phyloP scores from a whole-genome alignment of 2,797 vertebrate species.

The Sebastes variabilis region DNA sequence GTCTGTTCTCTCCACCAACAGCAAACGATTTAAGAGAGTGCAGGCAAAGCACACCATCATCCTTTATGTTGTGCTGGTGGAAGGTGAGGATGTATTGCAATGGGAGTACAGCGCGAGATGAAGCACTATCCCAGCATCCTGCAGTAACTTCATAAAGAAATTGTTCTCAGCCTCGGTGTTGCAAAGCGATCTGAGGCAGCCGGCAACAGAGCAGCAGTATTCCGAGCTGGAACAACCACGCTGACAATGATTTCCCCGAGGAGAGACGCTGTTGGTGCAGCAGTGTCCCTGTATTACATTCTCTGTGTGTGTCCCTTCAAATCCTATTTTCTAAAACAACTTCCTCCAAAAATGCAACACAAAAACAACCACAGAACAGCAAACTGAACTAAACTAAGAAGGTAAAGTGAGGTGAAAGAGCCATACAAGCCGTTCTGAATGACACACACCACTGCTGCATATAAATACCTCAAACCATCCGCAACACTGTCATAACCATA shows the following conservation, averaged over 20 bases:
- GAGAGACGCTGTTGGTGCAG: slow-evolving; percentile 22
- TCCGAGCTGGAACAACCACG: slow-evolving; percentile 41
- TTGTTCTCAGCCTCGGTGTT: slow-evolving; percentile 20
- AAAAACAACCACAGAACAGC: not conserved
- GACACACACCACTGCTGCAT: not conserved
- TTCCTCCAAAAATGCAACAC: slow-evolving; percentile 12
- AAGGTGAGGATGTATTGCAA: slow-evolving; percentile 30
- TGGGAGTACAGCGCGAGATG: slow-evolving; percentile 27
- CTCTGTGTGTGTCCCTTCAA: slow-evolving; percentile 11
- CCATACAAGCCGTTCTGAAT: not conserved
- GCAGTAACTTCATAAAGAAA: slow-evolving; percentile 39
- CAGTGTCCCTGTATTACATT: slow-evolving; percentile 16
- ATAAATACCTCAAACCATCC: slow-evolving; percentile 8
- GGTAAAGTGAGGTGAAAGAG: not conserved
- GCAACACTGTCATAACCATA: not conserved
- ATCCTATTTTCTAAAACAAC: slow-evolving; percentile 1
- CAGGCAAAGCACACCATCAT: slow-evolving; percentile 9
- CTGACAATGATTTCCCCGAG: slow-evolving; percentile 61
- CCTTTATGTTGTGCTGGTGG: slow-evolving; percentile 25
- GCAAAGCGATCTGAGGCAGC: slow-evolving; percentile 16
- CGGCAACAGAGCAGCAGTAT: slow-evolving; percentile 28
- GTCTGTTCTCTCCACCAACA: slow-evolving; percentile 8
- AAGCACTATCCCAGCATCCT: slow-evolving; percentile 44
- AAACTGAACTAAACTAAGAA: not conserved
- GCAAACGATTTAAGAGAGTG: slow-evolving; percentile 24